These are phyloP conservation scores for Mnemiopsis leidyi DNA, from an alignment of 37 sponge, comb jelly and placozoan species.

Conservation along the genomic window DNA sequence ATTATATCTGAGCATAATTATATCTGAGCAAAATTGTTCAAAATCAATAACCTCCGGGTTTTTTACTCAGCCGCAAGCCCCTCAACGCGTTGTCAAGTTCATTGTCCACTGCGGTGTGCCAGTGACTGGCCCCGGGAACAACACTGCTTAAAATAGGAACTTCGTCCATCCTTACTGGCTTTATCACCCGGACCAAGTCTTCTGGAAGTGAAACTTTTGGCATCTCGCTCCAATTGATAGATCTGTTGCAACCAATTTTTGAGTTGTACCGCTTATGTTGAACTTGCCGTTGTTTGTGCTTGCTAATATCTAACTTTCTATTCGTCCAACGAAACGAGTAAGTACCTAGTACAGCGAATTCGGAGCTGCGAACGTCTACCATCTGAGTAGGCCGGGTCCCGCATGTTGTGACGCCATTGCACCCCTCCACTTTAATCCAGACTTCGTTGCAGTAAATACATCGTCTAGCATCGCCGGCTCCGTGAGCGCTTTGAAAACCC, in stretches of 20 bases:
- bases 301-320: neutral
- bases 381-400: neutral
- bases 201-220: neutral
- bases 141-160: neutral
- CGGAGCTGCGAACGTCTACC: neutral
- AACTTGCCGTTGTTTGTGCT: neutral
- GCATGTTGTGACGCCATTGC: neutral
- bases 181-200: neutral
- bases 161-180: neutral
- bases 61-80: neutral
- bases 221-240: neutral
- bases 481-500: neutral
- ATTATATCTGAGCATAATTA: no score
- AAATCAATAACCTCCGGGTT: neutral
- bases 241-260: neutral
- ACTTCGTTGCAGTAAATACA: neutral
- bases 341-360: neutral
- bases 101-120: neutral
- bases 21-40: no score
- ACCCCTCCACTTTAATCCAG: neutral
- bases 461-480: slow-evolving; percentile 1
- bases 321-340: neutral
- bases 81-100: neutral
- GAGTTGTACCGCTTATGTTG: neutral
- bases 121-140: neutral